phyloP scores from a whole-genome alignment of 2,113 vertebrate genomes.

The Myiopsitta monachus region DNA sequence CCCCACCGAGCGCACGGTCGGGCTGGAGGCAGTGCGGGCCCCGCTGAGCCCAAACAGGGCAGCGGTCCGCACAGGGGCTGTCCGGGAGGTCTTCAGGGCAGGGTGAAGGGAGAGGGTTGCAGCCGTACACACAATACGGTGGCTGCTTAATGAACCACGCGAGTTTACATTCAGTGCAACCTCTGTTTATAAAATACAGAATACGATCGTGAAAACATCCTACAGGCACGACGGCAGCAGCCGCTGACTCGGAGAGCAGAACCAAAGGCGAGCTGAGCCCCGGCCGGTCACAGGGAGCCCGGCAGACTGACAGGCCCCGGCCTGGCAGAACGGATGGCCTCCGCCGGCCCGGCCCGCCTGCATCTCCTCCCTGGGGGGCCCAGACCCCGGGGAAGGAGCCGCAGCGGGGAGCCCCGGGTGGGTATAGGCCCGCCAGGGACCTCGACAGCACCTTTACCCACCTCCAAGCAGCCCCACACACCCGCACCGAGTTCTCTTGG shows the following conservation, averaged over 20 bases:
- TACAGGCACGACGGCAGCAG: not conserved
- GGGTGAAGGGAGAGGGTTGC: not conserved
- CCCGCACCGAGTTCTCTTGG: not conserved
- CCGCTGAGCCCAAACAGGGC: too few species aligned
- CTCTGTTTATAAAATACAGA: slow-evolving; percentile 37
- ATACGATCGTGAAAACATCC: not conserved
- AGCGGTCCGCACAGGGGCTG: not conserved
- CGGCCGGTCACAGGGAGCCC: not conserved
- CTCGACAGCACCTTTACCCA: not conserved
- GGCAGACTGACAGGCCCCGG: not conserved
- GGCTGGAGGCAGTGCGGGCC: not conserved
- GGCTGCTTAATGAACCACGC: not conserved
- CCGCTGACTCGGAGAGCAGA: not conserved
- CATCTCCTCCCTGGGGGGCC: not conserved
- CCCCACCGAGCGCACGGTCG: too few species aligned
- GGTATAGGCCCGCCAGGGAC: not conserved
- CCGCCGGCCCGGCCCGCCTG: not conserved
- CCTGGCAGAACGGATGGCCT: not conserved
- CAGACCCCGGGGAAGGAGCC: not conserved
- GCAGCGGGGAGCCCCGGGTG: not conserved
- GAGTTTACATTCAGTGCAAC: not conserved
- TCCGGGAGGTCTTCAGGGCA: not conserved
- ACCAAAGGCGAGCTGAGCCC: not conserved
- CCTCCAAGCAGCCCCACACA: not conserved
- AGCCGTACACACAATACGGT: not conserved